These are phyloP conservation scores for Nemopilema nomurai DNA, from an alignment of 30 jellyfish, hydroid and myxozoan species.

Conservation along the genomic window DNA sequence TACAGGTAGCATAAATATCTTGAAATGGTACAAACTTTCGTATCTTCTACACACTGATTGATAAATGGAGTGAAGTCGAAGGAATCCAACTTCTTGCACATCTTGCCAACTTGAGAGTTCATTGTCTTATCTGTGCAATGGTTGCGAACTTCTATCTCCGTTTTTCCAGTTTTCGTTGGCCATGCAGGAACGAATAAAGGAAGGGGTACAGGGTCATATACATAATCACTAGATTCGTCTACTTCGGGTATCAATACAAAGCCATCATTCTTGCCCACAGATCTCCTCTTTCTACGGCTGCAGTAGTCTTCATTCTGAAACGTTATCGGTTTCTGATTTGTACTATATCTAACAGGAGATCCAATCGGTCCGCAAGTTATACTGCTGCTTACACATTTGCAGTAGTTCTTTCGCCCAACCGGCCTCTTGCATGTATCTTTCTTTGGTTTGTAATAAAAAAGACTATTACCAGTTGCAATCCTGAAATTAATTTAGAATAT, in stretches of 20 bases:
- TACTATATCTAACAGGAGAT: neutral
- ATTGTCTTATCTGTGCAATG: slow-evolving; percentile 24
- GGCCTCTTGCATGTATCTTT: slow-evolving; percentile 34
- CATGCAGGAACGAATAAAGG: slow-evolving; percentile 2
- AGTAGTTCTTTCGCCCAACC: slow-evolving; percentile 22
- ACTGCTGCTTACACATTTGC: slow-evolving; percentile 47
- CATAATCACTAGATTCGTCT: slow-evolving; percentile 34
- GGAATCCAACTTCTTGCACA: slow-evolving; percentile 26
- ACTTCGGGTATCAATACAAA: slow-evolving; percentile 5
- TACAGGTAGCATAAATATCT: neutral
- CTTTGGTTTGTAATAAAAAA: slow-evolving; percentile 58
- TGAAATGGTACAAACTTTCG: slow-evolving; percentile 26
- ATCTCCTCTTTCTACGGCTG: slow-evolving; percentile 37
- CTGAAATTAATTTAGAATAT: neutral
- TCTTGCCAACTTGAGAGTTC: slow-evolving; percentile 40
- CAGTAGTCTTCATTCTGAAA: slow-evolving; percentile 15
- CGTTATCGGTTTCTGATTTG: neutral
- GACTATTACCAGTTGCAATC: slow-evolving; percentile 34
- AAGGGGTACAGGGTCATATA: slow-evolving; percentile 28
- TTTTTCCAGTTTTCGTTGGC: slow-evolving; percentile 70
- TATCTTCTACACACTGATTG: slow-evolving; percentile 75
- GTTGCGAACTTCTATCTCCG: slow-evolving; percentile 7
- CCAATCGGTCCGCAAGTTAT: neutral
- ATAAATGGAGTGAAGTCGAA: slow-evolving; percentile 1
- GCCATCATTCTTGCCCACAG: neutral